Percentiles rank a stretch among this genome's conserved stretches.
Conservation (phyloP, 1,140 invertebrate species). For the Drosophila busckii region DNA sequence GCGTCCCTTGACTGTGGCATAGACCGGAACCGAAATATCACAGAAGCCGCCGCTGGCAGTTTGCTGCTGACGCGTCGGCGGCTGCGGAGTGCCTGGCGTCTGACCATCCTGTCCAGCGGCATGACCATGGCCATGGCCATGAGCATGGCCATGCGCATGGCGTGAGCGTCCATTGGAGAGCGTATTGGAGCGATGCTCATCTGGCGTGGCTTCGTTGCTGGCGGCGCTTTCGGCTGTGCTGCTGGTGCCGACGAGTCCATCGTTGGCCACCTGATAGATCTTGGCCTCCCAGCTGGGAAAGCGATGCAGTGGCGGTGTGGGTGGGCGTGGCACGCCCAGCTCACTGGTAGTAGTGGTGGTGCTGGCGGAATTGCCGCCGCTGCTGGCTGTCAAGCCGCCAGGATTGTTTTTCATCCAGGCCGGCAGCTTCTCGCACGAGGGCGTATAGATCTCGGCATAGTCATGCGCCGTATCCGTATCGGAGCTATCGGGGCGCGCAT, state of each 20-base stretch:
- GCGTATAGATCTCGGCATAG: constrained; percentile 96
- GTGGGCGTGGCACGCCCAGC: constrained; percentile 83
- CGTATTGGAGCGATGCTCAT: constrained; percentile 53
- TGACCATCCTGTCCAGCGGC: constrained; percentile 41
- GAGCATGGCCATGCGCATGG: constrained; percentile 9
- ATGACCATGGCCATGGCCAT: constrained; percentile 19
- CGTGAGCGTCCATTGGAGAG: constrained; percentile 36
- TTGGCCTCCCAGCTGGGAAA: constrained; percentile 96
- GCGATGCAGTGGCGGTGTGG: constrained; percentile 92
- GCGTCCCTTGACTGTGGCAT: constrained; percentile 96
- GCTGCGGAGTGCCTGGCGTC: constrained; percentile 67
- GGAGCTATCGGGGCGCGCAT: constrained; percentile 80
- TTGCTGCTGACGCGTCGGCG: constrained; percentile 79
- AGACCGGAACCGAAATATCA: constrained; percentile 94
- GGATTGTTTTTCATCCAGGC: constrained; percentile 80
- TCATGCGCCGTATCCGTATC: constrained; percentile 90
- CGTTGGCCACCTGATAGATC: constrained; percentile 93
- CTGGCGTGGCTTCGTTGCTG: constrained; percentile 43
- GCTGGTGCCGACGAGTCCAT: constrained; percentile 83
- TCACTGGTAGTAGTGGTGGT: constrained; percentile 78
- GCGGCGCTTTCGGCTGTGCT: constrained; percentile 30
- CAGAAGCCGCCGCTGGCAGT: constrained; percentile 85
- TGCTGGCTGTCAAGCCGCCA: constrained; percentile 78
- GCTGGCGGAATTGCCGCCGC: constrained; percentile 80
- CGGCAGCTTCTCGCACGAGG: constrained; percentile 86